phyloP scores from a whole-genome alignment of 2,113 vertebrate species.

The Corydoras sp. region DNA sequence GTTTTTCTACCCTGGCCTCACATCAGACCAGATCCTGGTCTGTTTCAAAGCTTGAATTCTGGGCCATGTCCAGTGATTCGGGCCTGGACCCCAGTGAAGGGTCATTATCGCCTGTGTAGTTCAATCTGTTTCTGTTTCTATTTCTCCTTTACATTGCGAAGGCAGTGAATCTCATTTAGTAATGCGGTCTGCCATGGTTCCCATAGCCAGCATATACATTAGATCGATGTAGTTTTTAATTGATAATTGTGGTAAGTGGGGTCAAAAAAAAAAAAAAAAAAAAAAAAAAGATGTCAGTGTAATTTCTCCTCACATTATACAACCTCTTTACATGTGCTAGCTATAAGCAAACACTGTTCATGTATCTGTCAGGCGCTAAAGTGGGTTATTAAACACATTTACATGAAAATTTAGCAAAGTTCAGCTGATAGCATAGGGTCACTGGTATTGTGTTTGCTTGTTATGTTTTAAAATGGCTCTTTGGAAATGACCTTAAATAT shows the following conservation, averaged over 20 bases:
- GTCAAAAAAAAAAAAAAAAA: conserved; percentile 44
- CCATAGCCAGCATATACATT: conserved; percentile 11
- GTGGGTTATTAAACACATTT: conserved; percentile 72
- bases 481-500: conserved; percentile 29
- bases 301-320: conserved; percentile 46
- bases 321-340: conserved; percentile 31
- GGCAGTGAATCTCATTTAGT: conserved; percentile 2
- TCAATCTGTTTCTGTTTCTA: conserved; percentile 27
- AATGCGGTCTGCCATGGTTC: conserved; percentile 27
- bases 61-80: conserved; percentile 41
- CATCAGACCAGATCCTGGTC: conserved; percentile 27
- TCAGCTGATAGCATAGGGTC: conserved; percentile 59
- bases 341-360: conserved; percentile 50
- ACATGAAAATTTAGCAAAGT: conserved; percentile 64
- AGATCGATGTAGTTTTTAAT: conserved; percentile 38
- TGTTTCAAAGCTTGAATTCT: conserved; percentile 34
- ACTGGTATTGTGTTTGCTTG: conserved; percentile 64
- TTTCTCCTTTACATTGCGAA: conserved; percentile 11
- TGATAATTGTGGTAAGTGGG: conserved; percentile 39
- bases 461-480: conserved; percentile 41
- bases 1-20: conserved; percentile 33
- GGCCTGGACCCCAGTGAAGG: conserved; percentile 51
- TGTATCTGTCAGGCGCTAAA: conserved; percentile 52
- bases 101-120: conserved; percentile 31
- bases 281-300: conserved; percentile 43